A percentile compares a stretch with the other conserved stretches of the same genome.
Conservation (phyloP, 2,113 vertebrate species). For the Saimiri boliviensis region DNA sequence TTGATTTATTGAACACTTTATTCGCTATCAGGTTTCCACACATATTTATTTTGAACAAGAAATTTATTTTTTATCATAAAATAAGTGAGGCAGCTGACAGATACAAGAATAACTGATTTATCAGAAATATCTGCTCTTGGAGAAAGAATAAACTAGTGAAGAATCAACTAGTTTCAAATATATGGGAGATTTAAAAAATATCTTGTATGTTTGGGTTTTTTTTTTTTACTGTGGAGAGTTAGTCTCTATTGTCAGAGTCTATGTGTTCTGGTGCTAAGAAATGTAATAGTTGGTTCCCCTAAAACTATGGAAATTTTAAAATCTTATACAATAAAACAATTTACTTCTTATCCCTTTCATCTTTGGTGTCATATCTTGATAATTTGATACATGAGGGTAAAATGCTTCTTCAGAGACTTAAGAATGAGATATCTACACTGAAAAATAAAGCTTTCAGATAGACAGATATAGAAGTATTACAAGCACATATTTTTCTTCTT, state of each 20-base stretch:
- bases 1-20: background rate
- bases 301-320: background rate
- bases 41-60: background rate
- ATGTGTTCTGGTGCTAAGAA: background rate
- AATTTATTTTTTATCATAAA: background rate
- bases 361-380: background rate
- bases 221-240: background rate
- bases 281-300: background rate
- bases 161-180: background rate
- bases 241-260: background rate
- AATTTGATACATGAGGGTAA: background rate
- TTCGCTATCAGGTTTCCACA: background rate
- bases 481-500: background rate
- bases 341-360: background rate
- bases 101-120: background rate
- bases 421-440: background rate
- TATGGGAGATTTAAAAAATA: accelerated
- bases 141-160: background rate
- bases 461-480: background rate
- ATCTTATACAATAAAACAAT: background rate
- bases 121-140: background rate
- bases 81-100: background rate
- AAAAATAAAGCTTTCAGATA: background rate
- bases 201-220: background rate
- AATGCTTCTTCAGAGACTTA: background rate